phyloP scores from a whole-genome alignment of 2,113 vertebrate genomes.

The Labeo rohita region DNA sequence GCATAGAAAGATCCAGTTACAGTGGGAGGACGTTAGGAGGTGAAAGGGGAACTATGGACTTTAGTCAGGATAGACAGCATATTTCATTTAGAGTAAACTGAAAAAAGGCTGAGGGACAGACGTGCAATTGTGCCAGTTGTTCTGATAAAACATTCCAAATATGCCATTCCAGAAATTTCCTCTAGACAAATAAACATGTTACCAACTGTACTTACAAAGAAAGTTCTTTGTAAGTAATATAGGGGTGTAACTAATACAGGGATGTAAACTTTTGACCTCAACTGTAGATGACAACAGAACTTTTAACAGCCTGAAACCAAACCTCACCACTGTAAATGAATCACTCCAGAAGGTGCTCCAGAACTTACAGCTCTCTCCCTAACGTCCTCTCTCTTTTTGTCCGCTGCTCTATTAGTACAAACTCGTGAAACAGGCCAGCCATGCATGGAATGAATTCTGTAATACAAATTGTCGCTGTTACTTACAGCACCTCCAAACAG shows the following conservation, averaged over 20 bases:
- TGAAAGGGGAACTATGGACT: not conserved
- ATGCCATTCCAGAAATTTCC: not conserved
- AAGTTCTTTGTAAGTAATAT: too few species aligned
- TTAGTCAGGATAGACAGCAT: not conserved
- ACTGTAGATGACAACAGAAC: too few species aligned
- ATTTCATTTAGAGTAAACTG: not conserved
- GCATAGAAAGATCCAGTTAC: constrained; percentile 61
- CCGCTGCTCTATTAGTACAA: constrained; percentile 67
- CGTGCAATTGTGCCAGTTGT: not conserved
- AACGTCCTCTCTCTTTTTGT: constrained; percentile 44
- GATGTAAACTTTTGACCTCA: too few species aligned
- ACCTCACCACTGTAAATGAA: not conserved
- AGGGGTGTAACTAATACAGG: too few species aligned
- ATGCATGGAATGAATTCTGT: constrained; percentile 76
- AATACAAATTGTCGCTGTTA: constrained; percentile 76
- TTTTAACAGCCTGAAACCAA: not conserved
- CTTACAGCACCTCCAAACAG: constrained; percentile 63
- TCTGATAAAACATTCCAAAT: not conserved
- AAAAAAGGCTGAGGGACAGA: not conserved
- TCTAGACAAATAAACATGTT: not conserved
- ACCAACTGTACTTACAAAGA: not conserved
- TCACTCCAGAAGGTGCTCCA: not conserved
- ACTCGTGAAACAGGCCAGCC: constrained; percentile 70
- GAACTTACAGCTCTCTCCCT: not conserved
- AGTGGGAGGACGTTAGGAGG: constrained; percentile 3